phyloP scores from a whole-genome alignment of 2,888 invertebrate genomes.

The Caenorhabditis zanzibari region DNA sequence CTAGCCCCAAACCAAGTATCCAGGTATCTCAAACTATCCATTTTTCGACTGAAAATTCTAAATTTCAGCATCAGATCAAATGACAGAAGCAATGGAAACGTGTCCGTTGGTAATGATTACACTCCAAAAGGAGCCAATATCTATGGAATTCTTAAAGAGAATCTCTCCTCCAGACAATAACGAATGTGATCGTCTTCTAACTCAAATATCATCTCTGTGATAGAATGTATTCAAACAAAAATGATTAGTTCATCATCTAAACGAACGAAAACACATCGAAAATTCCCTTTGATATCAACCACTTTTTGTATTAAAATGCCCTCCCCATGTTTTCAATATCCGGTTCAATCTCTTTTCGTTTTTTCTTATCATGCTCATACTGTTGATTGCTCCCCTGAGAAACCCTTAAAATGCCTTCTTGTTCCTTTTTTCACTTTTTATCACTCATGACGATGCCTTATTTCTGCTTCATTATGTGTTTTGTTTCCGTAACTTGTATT shows the following conservation, averaged over 20 bases:
- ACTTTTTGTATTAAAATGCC: constrained; percentile 49
- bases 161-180: constrained; percentile 64
- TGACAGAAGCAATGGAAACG: constrained; percentile 56
- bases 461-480: constrained; percentile 30
- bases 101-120: constrained; percentile 67
- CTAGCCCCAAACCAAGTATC: constrained; percentile 46
- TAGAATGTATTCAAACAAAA: constrained; percentile 18
- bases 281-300: constrained; percentile 45
- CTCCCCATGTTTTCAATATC: constrained; percentile 26
- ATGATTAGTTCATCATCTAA: constrained; percentile 6
- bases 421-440: constrained; percentile 50
- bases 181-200: constrained; percentile 25
- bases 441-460: constrained; percentile 59
- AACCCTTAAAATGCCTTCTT: constrained; percentile 19
- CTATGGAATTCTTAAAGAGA: constrained; percentile 67
- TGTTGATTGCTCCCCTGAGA: constrained; percentile 48
- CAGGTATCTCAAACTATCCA: background rate
- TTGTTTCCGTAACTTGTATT: constrained; percentile 16
- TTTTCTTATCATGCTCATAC: constrained; percentile 26
- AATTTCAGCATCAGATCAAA: constrained; percentile 25
- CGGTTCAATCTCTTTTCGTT: constrained; percentile 10
- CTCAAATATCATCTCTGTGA: constrained; percentile 56
- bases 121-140: constrained; percentile 67
- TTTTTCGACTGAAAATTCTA: background rate
- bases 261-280: constrained; percentile 51